Conservation (phyloP, 2,113 vertebrate genomes). For the Anas platyrhynchos region DNA sequence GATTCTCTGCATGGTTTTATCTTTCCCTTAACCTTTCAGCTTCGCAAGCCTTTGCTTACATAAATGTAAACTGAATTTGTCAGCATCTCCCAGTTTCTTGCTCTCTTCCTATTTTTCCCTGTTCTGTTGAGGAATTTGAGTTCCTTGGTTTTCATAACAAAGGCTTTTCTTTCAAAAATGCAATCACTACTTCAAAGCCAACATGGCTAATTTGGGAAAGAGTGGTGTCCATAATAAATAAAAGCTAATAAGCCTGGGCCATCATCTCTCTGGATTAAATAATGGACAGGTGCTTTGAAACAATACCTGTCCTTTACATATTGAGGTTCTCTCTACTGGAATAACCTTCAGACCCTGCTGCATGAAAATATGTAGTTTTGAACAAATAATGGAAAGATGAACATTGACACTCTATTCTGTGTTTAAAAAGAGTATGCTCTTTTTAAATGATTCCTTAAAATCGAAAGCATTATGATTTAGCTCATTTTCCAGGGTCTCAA, state of each 20-base stretch:
- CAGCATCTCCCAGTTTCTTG: neutral
- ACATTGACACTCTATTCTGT: neutral
- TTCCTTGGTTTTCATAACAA: neutral
- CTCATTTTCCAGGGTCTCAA: neutral
- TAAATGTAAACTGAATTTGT: accelerated
- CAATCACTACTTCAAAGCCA: neutral
- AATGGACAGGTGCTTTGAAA: neutral
- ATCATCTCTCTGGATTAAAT: neutral
- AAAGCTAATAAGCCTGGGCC: neutral
- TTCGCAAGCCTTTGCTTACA: neutral
- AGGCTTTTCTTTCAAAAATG: neutral
- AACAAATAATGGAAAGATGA: neutral
- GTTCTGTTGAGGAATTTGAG: neutral
- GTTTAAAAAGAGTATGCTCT: neutral
- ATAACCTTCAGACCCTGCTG: neutral
- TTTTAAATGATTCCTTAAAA: neutral
- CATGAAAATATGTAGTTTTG: neutral
- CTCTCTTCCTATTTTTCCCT: neutral
- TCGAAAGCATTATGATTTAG: neutral
- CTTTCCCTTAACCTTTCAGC: neutral
- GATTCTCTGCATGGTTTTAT: neutral
- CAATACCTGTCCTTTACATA: neutral
- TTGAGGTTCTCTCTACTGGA: neutral
- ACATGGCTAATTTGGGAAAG: neutral
- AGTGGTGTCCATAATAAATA: neutral